Evolutionary conservation across 2,113 vertebrate species (phyloP).

Genomic region (Tachysurus vachellii): DNA sequence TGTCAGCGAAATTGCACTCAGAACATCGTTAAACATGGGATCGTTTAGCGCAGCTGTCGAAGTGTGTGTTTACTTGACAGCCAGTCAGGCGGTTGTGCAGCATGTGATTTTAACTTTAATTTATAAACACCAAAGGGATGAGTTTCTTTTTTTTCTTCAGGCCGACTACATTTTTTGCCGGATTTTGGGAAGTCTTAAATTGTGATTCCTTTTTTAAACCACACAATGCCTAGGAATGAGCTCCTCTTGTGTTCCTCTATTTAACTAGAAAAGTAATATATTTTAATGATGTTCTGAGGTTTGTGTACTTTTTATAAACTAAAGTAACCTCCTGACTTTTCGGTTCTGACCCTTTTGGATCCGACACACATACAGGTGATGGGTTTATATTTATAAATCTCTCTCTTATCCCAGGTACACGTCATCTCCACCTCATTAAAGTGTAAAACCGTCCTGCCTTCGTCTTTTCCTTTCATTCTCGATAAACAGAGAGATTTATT

Average conservation of each 20-base stretch:
- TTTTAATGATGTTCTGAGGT: slow-evolving; percentile 64
- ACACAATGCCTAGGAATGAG: slow-evolving; percentile 56
- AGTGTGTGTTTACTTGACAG: slow-evolving; percentile 41
- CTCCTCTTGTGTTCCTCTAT: slow-evolving; percentile 62
- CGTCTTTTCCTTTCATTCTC: background rate
- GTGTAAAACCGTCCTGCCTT: background rate
- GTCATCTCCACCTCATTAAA: background rate
- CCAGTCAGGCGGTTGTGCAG: slow-evolving; percentile 43
- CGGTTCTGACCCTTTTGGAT: background rate
- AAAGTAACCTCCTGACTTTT: slow-evolving; percentile 31
- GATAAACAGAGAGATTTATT: background rate
- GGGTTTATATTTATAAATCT: background rate
- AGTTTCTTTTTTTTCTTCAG: slow-evolving; percentile 3
- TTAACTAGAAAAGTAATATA: slow-evolving; percentile 75
- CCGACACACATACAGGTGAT: background rate
- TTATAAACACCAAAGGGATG: slow-evolving; percentile 70
- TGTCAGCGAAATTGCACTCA: slow-evolving; percentile 36
- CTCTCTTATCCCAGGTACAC: background rate
- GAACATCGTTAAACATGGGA: slow-evolving; percentile 30
- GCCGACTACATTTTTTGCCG: background rate
- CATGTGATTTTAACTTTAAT: slow-evolving; percentile 62
- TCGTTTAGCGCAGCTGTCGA: slow-evolving; percentile 34
- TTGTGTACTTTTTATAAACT: slow-evolving; percentile 49
- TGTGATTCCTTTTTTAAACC: slow-evolving; percentile 35
- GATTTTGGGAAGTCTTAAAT: slow-evolving; percentile 16